Evolutionary conservation across 92 coral and sea anemone species (phyloP), one percentile per base, ranked within the genome.

Genomic region (Umimayanthus chanpuru): DNA sequence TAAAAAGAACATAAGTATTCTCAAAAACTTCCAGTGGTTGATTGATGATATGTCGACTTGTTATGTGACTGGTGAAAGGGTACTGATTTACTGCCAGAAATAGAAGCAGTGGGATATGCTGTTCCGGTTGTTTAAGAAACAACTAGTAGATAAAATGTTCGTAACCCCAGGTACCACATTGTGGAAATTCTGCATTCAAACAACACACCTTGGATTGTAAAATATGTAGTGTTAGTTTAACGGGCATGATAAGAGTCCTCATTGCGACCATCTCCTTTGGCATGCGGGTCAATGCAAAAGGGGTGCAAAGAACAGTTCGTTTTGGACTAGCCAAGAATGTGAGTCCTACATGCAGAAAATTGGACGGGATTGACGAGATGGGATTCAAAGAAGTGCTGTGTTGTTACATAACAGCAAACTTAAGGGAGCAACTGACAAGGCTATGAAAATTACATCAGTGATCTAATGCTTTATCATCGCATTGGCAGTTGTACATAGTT

Each of bases 51-150:
- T 88, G 56, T 79, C 81, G 53, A 50, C 29, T 21, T 70, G 70
- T 7, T 76, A 73, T 25, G 87, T 61, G 68, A 28, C 43, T 30
- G 80, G 73, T 68, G 87, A 88, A 26, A 71, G 90, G 25, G 87
- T 88, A 15, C 55, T 88, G 36, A 88, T 88, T 66, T 88, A 88
- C 65, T 88, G 90, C 43, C 90, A 88, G 87, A 43, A 87, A 23
- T 81, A 72, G 30, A 88, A 88, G 72, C 87, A 88, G 74, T 88
- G 90, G 47, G 73, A 72, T 12, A n/a, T 65, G 50, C 81, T 88
- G 43, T 91, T 44, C 47, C 88, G 77, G 43, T 26, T 88, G 38
- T 91, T 91, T 75, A 77, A 80, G 66, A 84, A 25, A 25, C 85
- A 88, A 67, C 80, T 88, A 11, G 83, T 56, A 14, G 39, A 38